Evolutionary conservation across 1,140 invertebrate genomes (phyloP), one percentile per base, ranked within the genome.

Genomic region (Ceratina australensis): DNA sequence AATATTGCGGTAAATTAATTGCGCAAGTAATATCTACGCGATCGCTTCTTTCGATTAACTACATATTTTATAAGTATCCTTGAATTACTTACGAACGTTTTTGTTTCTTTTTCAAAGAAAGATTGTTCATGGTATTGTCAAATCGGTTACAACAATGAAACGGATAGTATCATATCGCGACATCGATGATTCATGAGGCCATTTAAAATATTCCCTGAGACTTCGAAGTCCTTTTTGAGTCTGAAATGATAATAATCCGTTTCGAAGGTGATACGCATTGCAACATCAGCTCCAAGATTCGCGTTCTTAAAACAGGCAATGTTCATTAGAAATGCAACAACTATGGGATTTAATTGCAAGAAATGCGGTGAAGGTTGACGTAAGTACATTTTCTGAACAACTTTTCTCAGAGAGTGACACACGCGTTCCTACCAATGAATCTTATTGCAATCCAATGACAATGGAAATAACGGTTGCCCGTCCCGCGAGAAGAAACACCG

Each of bases 311-410:
- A 71, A 71, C 57, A 63, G 74, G 33, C 67, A 26, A 69, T 12
- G 57, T 61, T 69, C 57, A 47, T 77, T 61, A 71, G 49, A 71
- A 61, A 77, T 71, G 74, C 63, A 63, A 69, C 56, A 76, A 77
- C 67, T 33, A 50, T 33, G 66, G 74, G 74, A 76, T 71, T 78
- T 72, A 78, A 78, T 72, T 72, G 67, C 68, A 60, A 72, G 68
- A 71, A 78, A 78, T 72, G 75, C 75, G 75, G 75, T 72, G 75
- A 78, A 78, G 75, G 75, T 72, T 72, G 67, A 56, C 47, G 75
- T n/a, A 72, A 57, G 20, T 63, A 78, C 49, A 72, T 72, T 42
- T 42, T 72, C 75, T 47, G 60, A 47, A 42, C 28, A 64, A 64
- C 28, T 57, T 76, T 61, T 76, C 67, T 72, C 68, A 24, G 33